Evolutionary conservation across 2,113 vertebrate species (phyloP), one percentile per base, ranked within the genome.

Genomic region (Castor canadensis): DNA sequence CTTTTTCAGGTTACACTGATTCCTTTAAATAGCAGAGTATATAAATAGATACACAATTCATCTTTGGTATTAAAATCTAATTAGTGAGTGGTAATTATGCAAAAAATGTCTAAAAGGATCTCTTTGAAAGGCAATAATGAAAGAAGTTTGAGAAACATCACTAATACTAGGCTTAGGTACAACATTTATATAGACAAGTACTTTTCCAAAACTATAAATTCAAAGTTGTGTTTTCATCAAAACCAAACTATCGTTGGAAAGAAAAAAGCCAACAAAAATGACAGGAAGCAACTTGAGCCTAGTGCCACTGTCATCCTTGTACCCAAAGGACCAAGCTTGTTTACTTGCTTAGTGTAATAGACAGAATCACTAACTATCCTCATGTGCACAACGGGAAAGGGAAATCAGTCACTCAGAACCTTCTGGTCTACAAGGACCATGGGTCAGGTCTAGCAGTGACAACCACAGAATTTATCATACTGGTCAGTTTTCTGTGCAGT

Each of bases 301-400:
- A 88, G 90, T 64, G 82, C 66, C 92, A 97, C 54, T 97, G 98
- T 98, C 98, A 98, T 71, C 85, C 58, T 72, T 88, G 93, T 0
- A 71, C 97, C 97, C 98, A 80, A 62, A 97, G 97, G 98, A 84
- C 96, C 91, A 77, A 52, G 73, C 88, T 89, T 98, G 98, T 98
- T 98, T 98, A 97, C 98, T 98, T 97, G 97, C 84, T 96, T 96
- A 95, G 97, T 95, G 96, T 98, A 98, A 98, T 97, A 93, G 98
- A 98, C 95, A 97, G 98, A 97, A 98, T 98, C 95, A 94, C 97
- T 98, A 98, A 98, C 97, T 98, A 97, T 15, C 40, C 96, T 91
- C 97, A 93, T 3, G 73, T 94, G 92, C 95, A 79, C 94, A 96
- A 26, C 81, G 86, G 54, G 96, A 97, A 58, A 96, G 45, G 92